phyloP scores from a whole-genome alignment of 2,113 vertebrate species.

The Hyperoodon ampullatus region DNA sequence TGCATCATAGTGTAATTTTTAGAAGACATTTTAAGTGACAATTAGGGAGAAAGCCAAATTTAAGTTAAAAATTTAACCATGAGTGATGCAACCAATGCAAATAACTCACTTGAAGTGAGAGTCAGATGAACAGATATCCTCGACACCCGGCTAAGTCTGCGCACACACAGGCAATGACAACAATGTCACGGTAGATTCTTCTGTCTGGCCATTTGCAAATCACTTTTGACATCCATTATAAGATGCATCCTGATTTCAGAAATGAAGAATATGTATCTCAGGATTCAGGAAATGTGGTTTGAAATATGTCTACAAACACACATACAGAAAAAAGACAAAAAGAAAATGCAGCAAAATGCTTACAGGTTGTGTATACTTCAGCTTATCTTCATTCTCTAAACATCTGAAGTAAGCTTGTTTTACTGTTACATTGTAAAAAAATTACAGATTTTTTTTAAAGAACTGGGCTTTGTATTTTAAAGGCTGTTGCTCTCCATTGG shows the following conservation, averaged over 20 bases:
- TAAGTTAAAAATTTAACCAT: constrained; percentile 67
- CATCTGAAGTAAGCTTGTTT: background rate
- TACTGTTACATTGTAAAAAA: constrained; percentile 7
- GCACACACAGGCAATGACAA: background rate
- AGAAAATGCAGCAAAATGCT: constrained; percentile 1
- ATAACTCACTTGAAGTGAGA: constrained; percentile 55
- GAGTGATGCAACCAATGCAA: constrained; percentile 52
- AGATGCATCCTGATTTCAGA: constrained; percentile 52
- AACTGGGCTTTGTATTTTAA: constrained; percentile 23
- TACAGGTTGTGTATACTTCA: constrained; percentile 21
- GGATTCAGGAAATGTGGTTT: background rate
- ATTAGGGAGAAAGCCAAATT: constrained; percentile 56
- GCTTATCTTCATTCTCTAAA: constrained; percentile 33
- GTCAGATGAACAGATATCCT: constrained; percentile 23
- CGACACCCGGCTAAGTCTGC: background rate
- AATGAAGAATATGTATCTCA: constrained; percentile 1
- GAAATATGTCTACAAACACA: background rate
- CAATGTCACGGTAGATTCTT: constrained; percentile 5
- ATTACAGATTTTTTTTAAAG: background rate
- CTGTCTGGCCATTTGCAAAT: constrained; percentile 14
- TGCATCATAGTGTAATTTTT: constrained; percentile 69
- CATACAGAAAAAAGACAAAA: background rate
- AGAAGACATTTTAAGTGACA: constrained; percentile 74
- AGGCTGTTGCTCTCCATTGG: background rate
- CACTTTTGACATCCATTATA: constrained; percentile 41